Evolutionary conservation across 1,140 invertebrate species (phyloP).

Genomic region (Tyrophagus putrescentiae): DNA sequence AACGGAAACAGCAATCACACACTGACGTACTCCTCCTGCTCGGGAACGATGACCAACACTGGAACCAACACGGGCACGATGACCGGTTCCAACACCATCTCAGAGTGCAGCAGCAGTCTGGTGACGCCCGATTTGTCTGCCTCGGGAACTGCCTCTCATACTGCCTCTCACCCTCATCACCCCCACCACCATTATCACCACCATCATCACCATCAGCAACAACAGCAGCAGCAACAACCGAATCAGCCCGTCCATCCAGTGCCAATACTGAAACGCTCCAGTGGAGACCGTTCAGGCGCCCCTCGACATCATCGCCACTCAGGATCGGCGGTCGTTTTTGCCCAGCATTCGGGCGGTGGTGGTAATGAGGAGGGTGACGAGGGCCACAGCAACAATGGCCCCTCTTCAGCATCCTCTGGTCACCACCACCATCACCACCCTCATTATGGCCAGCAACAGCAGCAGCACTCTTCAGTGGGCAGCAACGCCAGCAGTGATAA

Average conservation of each 20-base stretch:
- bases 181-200: no score
- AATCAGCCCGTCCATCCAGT: no score
- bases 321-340: no score
- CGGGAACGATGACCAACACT: not conserved
- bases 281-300: not conserved
- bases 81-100: not conserved
- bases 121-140: constrained; percentile 2
- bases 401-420: not conserved
- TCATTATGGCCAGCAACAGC: not conserved
- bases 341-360: no score
- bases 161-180: no score
- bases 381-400: no score
- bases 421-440: not conserved
- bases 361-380: no score
- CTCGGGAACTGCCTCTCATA: no score
- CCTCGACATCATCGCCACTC: not conserved
- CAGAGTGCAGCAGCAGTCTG: constrained; percentile 7
- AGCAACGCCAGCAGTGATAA: no score
- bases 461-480: no score
- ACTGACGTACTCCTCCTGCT: not conserved
- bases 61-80: not conserved
- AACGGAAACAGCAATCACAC: not conserved
- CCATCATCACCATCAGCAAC: not conserved
- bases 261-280: constrained; percentile 3
- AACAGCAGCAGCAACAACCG: no score